Conservation (phyloP, 2,113 vertebrate species). For the Pelodiscus sinensis region DNA sequence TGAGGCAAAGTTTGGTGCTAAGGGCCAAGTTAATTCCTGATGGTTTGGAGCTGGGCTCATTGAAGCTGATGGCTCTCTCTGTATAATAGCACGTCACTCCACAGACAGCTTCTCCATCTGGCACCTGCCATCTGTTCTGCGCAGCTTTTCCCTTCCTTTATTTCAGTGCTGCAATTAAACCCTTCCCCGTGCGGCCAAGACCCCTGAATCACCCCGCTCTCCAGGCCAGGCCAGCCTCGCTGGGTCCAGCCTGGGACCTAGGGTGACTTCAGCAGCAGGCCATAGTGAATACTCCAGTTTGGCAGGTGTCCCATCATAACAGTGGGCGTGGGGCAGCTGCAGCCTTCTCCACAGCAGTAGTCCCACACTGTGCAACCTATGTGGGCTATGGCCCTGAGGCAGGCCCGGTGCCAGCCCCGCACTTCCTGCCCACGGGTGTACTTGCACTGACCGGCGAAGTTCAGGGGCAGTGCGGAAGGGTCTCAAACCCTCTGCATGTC, state of each 20-base stretch:
- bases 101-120: constrained; percentile 46
- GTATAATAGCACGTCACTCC: background rate
- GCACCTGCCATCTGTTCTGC: constrained; percentile 54
- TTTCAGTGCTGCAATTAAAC: background rate
- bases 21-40: constrained; percentile 40
- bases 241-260: background rate
- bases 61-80: constrained; percentile 31
- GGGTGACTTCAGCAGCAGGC: background rate
- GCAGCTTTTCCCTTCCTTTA: background rate
- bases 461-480: background rate
- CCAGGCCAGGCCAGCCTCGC: accelerated
- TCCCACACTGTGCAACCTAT: background rate
- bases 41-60: background rate
- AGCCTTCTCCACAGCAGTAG: too few relatives aligned
- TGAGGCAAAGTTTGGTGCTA: constrained; percentile 40
- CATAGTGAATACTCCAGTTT: background rate
- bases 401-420: background rate
- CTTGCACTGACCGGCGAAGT: background rate
- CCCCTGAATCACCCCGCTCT: background rate
- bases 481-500: background rate
- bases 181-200: accelerated
- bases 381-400: background rate
- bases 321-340: background rate
- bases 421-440: background rate
- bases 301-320: background rate